Percentiles rank a stretch among this genome's conserved stretches.
Conservation (phyloP, 2,113 vertebrate species). For the Lophochroa leadbeateri region DNA sequence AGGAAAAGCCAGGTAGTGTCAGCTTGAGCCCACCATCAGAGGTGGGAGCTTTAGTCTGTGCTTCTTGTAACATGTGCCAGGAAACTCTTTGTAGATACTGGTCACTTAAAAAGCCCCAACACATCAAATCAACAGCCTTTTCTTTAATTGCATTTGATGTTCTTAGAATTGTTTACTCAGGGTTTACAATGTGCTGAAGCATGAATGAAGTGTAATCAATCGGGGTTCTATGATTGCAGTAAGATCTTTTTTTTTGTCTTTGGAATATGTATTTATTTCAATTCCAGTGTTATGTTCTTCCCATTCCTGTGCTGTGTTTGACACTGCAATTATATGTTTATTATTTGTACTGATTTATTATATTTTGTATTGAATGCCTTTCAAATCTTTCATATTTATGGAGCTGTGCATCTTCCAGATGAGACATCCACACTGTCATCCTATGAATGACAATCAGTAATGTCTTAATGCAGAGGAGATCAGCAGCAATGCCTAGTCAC, state of each 20-base stretch:
- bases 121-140: neutral
- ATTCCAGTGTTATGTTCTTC: neutral
- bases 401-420: conserved; percentile 48
- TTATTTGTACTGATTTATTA: conserved; percentile 38
- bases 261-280: conserved; percentile 4
- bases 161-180: neutral
- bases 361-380: conserved; percentile 45
- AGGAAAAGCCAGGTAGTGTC: neutral
- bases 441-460: conserved; percentile 59
- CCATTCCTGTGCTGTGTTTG: neutral
- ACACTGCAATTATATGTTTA: conserved; percentile 35
- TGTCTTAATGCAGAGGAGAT: conserved; percentile 56
- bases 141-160: neutral
- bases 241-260: neutral
- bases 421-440: neutral
- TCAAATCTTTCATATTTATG: conserved; percentile 44
- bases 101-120: neutral
- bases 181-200: neutral
- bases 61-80: accelerated
- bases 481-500: conserved; percentile 28
- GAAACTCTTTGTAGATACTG: neutral
- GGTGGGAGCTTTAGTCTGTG: neutral
- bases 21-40: neutral
- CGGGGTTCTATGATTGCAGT: neutral
- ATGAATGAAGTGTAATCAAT: neutral